Conservation (phyloP, 1,140 invertebrate genomes). For the Thaumatotibia leucotreta region DNA sequence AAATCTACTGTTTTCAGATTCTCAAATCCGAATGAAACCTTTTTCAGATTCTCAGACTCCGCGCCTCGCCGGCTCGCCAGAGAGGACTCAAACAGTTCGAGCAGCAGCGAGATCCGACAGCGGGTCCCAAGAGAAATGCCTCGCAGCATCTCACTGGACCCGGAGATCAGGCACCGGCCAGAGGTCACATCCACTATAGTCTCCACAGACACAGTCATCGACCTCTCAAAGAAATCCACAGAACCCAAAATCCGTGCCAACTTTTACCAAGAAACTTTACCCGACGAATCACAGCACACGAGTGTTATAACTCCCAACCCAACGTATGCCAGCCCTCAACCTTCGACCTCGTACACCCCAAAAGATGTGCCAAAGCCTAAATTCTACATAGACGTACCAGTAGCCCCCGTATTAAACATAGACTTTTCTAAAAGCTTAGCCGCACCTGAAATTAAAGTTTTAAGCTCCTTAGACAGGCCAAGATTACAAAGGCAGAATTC, state of each 20-base stretch:
- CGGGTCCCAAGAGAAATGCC: slow-evolving; percentile 30
- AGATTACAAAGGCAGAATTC: slow-evolving; percentile 50
- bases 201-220: slow-evolving; percentile 45
- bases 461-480: slow-evolving; percentile 42
- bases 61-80: slow-evolving; percentile 47
- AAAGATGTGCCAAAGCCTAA: slow-evolving; percentile 44
- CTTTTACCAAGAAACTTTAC: slow-evolving; percentile 64
- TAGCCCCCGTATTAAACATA: slow-evolving; percentile 62
- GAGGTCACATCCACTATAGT: slow-evolving; percentile 35
- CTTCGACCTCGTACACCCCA: slow-evolving; percentile 46
- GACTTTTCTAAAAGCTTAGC: slow-evolving; percentile 57
- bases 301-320: slow-evolving; percentile 64
- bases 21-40: slow-evolving; percentile 1
- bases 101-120: slow-evolving; percentile 49
- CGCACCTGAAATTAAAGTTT: slow-evolving; percentile 63
- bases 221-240: slow-evolving; percentile 42
- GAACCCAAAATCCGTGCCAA: slow-evolving; percentile 52
- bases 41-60: slow-evolving; percentile 46
- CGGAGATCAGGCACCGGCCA: slow-evolving; percentile 28
- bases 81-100: slow-evolving; percentile 63
- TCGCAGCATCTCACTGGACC: slow-evolving; percentile 33
- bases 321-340: slow-evolving; percentile 55
- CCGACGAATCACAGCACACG: slow-evolving; percentile 45
- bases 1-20: no score
- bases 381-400: slow-evolving; percentile 6